Conservation (phyloP, 2,113 vertebrate species). For the Baryphthengus martii region DNA sequence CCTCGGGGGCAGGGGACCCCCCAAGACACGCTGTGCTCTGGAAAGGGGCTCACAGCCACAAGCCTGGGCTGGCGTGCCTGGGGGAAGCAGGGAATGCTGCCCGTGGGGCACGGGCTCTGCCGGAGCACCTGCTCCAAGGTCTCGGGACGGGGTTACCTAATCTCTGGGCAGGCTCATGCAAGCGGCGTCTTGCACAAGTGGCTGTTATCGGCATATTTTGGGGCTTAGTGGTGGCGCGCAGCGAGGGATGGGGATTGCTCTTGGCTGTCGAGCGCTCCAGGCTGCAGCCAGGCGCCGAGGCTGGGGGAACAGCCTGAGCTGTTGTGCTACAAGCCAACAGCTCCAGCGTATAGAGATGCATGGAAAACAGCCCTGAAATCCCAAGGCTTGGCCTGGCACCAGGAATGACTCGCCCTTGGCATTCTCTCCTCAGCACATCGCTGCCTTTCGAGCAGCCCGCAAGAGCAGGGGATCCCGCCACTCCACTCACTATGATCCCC, state of each 20-base stretch:
- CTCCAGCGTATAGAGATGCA: neutral
- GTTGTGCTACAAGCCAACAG: neutral
- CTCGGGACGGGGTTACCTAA: neutral
- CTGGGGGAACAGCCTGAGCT: neutral
- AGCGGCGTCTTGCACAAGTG: neutral
- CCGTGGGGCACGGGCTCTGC: neutral
- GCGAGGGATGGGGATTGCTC: neutral
- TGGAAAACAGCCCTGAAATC: neutral
- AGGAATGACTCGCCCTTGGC: neutral
- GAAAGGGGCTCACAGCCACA: neutral
- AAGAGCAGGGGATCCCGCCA: neutral
- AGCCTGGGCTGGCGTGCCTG: neutral
- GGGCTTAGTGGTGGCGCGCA: neutral
- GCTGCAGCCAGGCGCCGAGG: neutral
- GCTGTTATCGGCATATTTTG: neutral
- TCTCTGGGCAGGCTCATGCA: constrained; percentile 5
- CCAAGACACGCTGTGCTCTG: rapidly evolving
- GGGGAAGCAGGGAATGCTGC: neutral
- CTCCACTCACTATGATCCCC: rapidly evolving
- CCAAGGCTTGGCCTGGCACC: neutral
- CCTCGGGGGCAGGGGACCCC: neutral
- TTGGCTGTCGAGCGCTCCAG: neutral
- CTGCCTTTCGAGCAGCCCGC: neutral
- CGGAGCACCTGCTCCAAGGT: constrained; percentile 34
- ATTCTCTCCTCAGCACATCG: neutral